These are phyloP conservation scores for Oostethus manadensis DNA, from an alignment of 2,113 vertebrate species.

Conservation along the genomic window DNA sequence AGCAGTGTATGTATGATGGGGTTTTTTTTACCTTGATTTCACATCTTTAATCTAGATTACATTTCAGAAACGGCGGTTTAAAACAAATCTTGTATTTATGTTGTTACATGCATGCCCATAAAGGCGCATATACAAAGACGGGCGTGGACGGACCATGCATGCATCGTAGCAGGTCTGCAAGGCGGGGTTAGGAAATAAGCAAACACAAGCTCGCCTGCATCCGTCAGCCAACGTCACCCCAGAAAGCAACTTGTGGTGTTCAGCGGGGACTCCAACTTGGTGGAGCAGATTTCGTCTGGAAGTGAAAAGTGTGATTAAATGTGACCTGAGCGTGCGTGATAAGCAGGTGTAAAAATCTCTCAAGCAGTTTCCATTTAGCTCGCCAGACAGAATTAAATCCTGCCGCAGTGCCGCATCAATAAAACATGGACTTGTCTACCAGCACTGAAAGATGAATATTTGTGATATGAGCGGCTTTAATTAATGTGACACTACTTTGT, in stretches of 20 bases:
- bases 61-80: no score
- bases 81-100: no score
- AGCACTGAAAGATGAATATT: conserved; percentile 39
- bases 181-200: no score
- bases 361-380: conserved; percentile 19
- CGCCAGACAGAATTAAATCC: conserved; percentile 17
- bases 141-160: no score
- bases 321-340: conserved; percentile 24
- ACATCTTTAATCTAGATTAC: no score
- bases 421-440: conserved; percentile 29
- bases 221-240: conserved; percentile 10
- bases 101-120: no score
- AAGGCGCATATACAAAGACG: no score
- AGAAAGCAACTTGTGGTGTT: conserved; percentile 22
- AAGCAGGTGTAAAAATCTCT: conserved; percentile 22
- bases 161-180: no score
- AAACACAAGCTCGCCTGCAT: no score
- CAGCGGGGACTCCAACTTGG: conserved; percentile 13
- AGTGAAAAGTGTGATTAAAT: conserved; percentile 39
- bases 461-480: conserved; percentile 29
- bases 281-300: conserved; percentile 22
- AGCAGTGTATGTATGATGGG: no score
- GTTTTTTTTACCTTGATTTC: no score
- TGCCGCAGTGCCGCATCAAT: conserved; percentile 18
- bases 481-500: conserved; percentile 41